Evolutionary conservation across 2,888 invertebrate species (phyloP).

Genomic region (Ophion ventricosus): DNA sequence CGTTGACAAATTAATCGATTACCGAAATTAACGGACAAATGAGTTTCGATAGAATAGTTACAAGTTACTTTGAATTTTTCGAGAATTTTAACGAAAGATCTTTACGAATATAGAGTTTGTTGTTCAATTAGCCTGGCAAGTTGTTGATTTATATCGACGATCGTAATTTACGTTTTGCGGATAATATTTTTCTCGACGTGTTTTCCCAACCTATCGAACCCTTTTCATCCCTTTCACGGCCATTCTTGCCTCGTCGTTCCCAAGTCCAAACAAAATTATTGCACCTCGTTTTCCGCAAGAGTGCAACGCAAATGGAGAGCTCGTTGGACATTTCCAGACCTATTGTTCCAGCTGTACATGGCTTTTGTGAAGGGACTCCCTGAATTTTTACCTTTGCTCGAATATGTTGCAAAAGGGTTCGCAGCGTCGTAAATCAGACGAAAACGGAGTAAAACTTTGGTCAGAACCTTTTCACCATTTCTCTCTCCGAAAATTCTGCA

Average conservation of each 20-base stretch:
- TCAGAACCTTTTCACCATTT: not conserved
- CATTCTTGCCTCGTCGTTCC: constrained; percentile 48
- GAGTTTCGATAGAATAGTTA: not conserved
- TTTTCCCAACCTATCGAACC: constrained; percentile 51
- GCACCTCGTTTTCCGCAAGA: constrained; percentile 60
- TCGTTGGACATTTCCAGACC: constrained; percentile 54
- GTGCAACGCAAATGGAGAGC: constrained; percentile 68
- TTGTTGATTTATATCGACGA: constrained; percentile 31
- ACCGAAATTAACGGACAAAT: not conserved
- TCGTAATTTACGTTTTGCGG: constrained; percentile 5
- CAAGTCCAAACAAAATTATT: constrained; percentile 67
- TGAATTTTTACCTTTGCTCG: constrained; percentile 73
- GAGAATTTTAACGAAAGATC: not conserved
- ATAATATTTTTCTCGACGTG: constrained; percentile 12
- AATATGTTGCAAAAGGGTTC: constrained; percentile 78
- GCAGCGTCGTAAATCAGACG: constrained; percentile 76
- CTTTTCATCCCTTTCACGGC: constrained; percentile 61
- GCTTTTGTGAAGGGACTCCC: constrained; percentile 52
- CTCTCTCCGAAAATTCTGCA: not conserved
- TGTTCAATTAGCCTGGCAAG: constrained; percentile 5
- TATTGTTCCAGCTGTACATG: constrained; percentile 65
- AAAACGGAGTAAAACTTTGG: constrained; percentile 29
- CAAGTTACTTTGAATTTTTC: not conserved
- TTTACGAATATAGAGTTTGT: not conserved
- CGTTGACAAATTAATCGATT: not conserved